These are phyloP conservation scores for Drosophila borborema DNA, from an alignment of 2,888 invertebrate genomes.

Conservation along the genomic window DNA sequence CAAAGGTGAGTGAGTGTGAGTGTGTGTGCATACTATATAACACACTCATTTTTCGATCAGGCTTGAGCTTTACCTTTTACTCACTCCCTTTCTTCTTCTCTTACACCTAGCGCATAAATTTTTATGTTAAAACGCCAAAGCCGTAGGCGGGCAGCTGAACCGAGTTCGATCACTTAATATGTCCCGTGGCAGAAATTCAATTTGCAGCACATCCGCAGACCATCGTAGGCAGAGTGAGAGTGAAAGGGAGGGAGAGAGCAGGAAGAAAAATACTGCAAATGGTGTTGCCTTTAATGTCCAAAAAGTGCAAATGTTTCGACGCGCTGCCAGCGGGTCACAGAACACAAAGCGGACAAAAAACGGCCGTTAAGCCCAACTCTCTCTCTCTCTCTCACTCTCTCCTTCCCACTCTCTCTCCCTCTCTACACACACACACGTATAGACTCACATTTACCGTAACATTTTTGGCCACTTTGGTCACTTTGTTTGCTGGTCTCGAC, in stretches of 20 bases:
- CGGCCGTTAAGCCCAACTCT: slow-evolving; percentile 39
- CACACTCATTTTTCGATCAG: slow-evolving; percentile 13
- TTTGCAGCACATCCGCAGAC: slow-evolving; percentile 79
- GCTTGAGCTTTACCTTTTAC: slow-evolving; percentile 42
- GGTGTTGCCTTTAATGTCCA: slow-evolving; percentile 63
- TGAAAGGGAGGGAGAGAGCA: neutral
- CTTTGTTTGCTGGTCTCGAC: slow-evolving; percentile 31
- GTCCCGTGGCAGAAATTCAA: slow-evolving; percentile 82
- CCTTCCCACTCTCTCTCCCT: neutral
- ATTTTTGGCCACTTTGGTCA: slow-evolving; percentile 47
- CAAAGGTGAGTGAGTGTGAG: slow-evolving; percentile 18
- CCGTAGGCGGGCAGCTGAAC: slow-evolving; percentile 58
- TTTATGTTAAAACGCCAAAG: slow-evolving; percentile 77
- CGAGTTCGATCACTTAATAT: slow-evolving; percentile 75
- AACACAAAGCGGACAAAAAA: slow-evolving; percentile 61
- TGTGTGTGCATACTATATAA: neutral
- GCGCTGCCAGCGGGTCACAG: slow-evolving; percentile 29
- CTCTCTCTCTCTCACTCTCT: neutral
- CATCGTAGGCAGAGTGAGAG: neutral
- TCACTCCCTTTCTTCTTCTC: neutral
- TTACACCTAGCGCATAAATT: slow-evolving; percentile 58
- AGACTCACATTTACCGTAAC: slow-evolving; percentile 13
- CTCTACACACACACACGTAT: neutral
- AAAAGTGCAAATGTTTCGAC: slow-evolving; percentile 74
- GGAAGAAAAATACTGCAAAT: slow-evolving; percentile 40